Evolutionary conservation across 2,113 vertebrate species (phyloP), one percentile per base, ranked within the genome.

Genomic region (Psettodes erumei): DNA sequence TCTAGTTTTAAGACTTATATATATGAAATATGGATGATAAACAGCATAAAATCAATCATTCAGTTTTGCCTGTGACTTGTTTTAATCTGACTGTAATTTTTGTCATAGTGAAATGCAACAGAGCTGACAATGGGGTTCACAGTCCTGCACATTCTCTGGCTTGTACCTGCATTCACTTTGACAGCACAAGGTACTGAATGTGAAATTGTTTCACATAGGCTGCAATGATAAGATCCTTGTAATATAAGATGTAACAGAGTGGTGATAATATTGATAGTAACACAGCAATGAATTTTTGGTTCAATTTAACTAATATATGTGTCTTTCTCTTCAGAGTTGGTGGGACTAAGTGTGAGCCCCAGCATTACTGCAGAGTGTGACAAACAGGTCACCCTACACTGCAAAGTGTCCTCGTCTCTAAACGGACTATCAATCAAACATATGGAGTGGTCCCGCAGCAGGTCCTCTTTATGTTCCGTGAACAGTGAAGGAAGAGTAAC

Each of bases 111-210:
- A 64, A 78, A 84, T 77, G 55, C 37, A n/a, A 54, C 23, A 47
- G 47, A 32, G 27, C 4, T 35, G 27, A 85, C 12, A 62, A 90
- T 92, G 91, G 54, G 4, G 28, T 10, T 38, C 18, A 58, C 55
- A 37, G 16, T 35, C 5, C 37, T 77, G 15, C 37, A 23, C 3
- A 12, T 8, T 2, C 19, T 86, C 37, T 80, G 71, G 62, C 75
- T 91, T 50, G 33, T 85, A 3, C 16, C 30, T 12, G 60, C 70
- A 1, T 59, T 78, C 19, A 33, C 60, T 47, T 21, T 75, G 6
- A 67, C 88, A 28, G 65, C 58, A 53, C 82, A 85, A 90, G 89
- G 91, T 92, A 70, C n/a, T n/a, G n/a, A n/a, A n/a, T 2, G 77
- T 54, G 15, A 42, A 27, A 68, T 8, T 15, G 19, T 16, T 70